Conservation (phyloP, 2,113 vertebrate genomes). For the Greenwoodochromis staneri region DNA sequence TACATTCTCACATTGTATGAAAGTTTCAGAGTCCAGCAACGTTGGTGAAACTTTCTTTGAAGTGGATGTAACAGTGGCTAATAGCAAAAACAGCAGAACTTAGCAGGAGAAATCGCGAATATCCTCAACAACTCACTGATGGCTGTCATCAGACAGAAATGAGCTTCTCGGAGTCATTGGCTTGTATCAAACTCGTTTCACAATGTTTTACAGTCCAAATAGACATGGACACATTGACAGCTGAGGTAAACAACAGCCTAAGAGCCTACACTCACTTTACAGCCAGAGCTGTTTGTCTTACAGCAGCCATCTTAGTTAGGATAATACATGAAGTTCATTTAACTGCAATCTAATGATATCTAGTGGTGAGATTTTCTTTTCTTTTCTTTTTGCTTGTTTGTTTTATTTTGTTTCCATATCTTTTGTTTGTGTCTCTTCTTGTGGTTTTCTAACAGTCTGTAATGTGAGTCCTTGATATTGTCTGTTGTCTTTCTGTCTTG, state of each 20-base stretch:
- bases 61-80: background rate
- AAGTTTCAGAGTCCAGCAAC: background rate
- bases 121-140: background rate
- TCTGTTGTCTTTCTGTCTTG: background rate
- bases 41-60: background rate
- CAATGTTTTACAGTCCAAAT: background rate
- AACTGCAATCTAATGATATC: background rate
- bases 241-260: background rate
- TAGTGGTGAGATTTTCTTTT: background rate
- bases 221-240: background rate
- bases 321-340: background rate
- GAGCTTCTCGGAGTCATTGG: background rate
- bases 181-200: background rate
- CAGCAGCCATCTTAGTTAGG: background rate
- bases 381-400: background rate
- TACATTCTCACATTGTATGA: background rate
- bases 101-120: rapidly evolving
- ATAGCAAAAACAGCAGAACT: background rate
- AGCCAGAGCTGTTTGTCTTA: background rate
- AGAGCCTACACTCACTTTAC: background rate
- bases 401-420: background rate
- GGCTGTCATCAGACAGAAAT: background rate
- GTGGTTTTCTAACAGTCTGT: background rate
- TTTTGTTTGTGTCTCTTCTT: background rate
- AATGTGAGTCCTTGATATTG: background rate